Evolutionary conservation across 1,140 invertebrate genomes (phyloP).

Genomic region (Eulimnadia texana): DNA sequence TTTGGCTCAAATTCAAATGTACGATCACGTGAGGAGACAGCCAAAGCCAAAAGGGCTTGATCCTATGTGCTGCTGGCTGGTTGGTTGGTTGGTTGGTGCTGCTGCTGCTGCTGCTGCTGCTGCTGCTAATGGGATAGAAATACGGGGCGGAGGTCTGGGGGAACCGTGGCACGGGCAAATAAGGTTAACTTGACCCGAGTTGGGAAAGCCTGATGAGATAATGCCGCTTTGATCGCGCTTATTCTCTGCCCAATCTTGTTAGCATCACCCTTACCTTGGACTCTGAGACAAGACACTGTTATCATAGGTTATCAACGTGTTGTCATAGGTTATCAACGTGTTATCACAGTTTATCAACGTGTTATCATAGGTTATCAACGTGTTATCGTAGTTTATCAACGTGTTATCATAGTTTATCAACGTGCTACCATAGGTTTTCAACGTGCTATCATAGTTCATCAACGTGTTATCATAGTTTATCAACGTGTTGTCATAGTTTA

Average conservation of each 20-base stretch:
- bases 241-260: slow-evolving; percentile 9
- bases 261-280: too few relatives aligned
- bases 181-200: slow-evolving; percentile 5
- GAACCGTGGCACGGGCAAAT: background rate
- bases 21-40: background rate
- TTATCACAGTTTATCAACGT: too few relatives aligned
- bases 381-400: too few relatives aligned
- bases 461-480: too few relatives aligned
- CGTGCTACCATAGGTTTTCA: too few relatives aligned
- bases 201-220: slow-evolving; percentile 1
- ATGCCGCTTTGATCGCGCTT: slow-evolving; percentile 13
- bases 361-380: too few relatives aligned
- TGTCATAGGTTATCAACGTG: too few relatives aligned
- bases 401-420: too few relatives aligned
- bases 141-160: background rate
- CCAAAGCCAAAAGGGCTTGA: slow-evolving; percentile 2
- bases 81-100: slow-evolving; percentile 14
- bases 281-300: too few relatives aligned
- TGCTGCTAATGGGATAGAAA: background rate
- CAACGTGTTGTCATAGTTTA: too few relatives aligned
- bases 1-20: background rate
- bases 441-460: too few relatives aligned
- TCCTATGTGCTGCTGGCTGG: slow-evolving; percentile 8
- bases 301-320: too few relatives aligned
- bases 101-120: background rate